A percentile compares a stretch with the other conserved stretches of the same genome.
These are phyloP conservation scores for Micropoecilia bifurca DNA, from an alignment of 2,797 vertebrate species.

Conservation along the genomic window DNA sequence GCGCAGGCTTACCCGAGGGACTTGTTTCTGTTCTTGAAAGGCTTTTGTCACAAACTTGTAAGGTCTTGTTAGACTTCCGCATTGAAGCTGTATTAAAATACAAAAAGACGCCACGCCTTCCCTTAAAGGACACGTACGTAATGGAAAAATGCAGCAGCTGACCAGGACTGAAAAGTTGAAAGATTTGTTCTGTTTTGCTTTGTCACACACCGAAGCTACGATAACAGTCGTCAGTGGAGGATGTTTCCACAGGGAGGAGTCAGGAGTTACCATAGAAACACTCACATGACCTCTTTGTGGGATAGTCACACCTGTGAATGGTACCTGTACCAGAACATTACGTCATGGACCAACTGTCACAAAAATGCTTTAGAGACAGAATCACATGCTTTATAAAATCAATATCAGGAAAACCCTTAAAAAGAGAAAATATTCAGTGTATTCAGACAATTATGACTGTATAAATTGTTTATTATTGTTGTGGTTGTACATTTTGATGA, in stretches of 20 bases:
- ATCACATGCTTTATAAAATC: not conserved
- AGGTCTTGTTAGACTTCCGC: slow-evolving; percentile 56
- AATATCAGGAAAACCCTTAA: not conserved
- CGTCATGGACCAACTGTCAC: not conserved
- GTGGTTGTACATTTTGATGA: not conserved
- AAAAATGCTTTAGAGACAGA: not conserved
- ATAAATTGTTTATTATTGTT: not conserved
- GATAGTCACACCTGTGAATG: not conserved
- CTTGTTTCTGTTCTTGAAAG: not conserved
- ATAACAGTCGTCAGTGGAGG: not conserved
- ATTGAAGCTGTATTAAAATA: slow-evolving; percentile 4
- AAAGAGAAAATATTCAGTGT: not conserved
- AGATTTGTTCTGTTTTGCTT: not conserved
- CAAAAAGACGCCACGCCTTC: slow-evolving; percentile 48
- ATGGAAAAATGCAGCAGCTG: not conserved
- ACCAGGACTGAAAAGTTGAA: not conserved
- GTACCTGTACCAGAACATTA: not conserved
- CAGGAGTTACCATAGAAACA: not conserved
- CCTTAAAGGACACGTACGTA: not conserved
- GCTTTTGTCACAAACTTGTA: not conserved
- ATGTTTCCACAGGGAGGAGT: slow-evolving; percentile 7
- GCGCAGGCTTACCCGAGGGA: slow-evolving; percentile 35
- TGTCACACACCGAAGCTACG: not conserved
- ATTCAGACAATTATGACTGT: not conserved
- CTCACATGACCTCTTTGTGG: not conserved